These are phyloP conservation scores for Agrochola lota DNA, from an alignment of 2,888 invertebrate species.

Conservation along the genomic window DNA sequence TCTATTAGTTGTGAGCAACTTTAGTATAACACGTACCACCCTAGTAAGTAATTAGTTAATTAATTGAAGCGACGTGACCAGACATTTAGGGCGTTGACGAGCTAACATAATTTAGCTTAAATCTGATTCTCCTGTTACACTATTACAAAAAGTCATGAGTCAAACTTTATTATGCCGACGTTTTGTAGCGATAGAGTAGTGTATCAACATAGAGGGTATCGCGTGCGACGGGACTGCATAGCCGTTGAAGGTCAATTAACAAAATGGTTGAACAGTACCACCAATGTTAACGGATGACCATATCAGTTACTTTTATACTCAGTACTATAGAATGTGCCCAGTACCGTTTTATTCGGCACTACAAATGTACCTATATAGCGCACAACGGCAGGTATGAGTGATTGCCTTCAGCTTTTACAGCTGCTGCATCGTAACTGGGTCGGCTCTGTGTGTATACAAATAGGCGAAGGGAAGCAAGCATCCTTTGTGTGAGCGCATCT, in stretches of 20 bases:
- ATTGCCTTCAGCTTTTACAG: too few relatives aligned
- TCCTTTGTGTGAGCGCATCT: neutral
- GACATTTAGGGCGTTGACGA: conserved; percentile 10
- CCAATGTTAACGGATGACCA: too few relatives aligned
- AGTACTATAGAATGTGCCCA: neutral
- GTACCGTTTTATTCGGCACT: neutral
- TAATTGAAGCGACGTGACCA: conserved; percentile 40
- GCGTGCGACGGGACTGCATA: neutral
- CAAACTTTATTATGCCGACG: neutral
- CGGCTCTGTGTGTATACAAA: conserved; percentile 16
- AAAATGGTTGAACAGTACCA: neutral
- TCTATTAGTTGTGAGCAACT: conserved; percentile 25
- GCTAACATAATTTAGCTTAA: neutral
- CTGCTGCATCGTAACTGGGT: too few relatives aligned
- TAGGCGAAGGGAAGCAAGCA: neutral
- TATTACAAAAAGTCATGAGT: neutral
- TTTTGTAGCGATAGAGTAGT: neutral
- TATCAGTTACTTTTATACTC: neutral
- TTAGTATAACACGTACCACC: conserved; percentile 12
- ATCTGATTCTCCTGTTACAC: neutral
- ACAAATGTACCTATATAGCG: neutral
- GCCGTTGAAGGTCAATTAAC: conserved; percentile 16
- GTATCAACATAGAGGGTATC: neutral
- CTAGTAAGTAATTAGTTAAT: conserved; percentile 25
- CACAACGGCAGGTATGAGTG: too few relatives aligned